Percentiles rank a stretch among this genome's conserved stretches.
Conservation (phyloP, 2,113 vertebrate genomes). For the Brachypteracias leptosomus region DNA sequence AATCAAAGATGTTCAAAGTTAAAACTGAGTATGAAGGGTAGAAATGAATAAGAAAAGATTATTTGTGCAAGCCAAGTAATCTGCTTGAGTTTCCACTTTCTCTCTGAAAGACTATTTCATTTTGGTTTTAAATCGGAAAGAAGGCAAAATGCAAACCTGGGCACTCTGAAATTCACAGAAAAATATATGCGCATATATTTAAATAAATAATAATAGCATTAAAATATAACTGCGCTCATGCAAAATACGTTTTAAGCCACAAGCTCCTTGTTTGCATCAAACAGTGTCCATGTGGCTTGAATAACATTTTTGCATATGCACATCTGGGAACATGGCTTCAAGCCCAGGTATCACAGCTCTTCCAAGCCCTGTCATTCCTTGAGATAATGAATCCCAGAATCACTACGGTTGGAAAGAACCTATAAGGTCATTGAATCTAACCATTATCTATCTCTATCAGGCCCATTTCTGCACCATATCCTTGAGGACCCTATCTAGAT, state of each 20-base stretch:
- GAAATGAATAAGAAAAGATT: not conserved
- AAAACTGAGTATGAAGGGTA: not conserved
- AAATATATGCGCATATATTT: not conserved
- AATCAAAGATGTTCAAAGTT: not conserved
- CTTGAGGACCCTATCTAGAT: no score
- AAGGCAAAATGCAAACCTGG: not conserved
- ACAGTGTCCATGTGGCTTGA: not conserved
- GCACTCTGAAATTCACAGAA: not conserved
- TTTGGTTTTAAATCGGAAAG: slow-evolving; percentile 10
- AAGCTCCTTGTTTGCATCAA: not conserved
- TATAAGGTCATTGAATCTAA: no score
- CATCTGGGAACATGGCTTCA: not conserved
- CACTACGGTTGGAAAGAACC: no score
- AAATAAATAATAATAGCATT: not conserved
- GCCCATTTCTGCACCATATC: no score
- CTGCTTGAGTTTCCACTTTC: not conserved
- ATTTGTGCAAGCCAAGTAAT: not conserved
- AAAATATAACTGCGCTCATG: not conserved
- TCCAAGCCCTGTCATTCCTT: fast-evolving
- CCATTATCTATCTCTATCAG: no score
- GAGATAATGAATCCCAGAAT: no score
- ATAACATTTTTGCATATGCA: not conserved
- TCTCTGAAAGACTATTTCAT: not conserved
- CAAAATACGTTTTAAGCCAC: not conserved
- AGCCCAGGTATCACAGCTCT: not conserved